Base-by-base conservation (phyloP, 2,113 vertebrate genomes). In the Columba janthina region DNA sequence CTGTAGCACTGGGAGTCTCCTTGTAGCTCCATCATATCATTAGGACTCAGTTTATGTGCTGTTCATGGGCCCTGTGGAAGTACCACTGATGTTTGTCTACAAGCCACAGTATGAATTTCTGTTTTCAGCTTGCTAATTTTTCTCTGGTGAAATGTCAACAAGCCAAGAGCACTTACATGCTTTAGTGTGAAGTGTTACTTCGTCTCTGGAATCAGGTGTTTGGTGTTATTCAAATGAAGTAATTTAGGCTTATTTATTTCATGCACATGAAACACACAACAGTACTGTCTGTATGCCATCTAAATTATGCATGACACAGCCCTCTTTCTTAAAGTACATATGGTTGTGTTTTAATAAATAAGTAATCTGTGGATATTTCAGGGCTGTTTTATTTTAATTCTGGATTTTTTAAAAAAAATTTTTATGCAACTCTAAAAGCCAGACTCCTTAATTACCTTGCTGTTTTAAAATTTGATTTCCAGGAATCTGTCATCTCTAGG, bases 241-340 rank as follows among this genome's bases (percentile, higher is more conserved):
- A 90, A 90, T 95, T 94, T 95, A 90, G 84, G 72, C 90, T 94
- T 89, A 89, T 93, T 95, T 96, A 84, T 92, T 92, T 97, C 86
- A 77, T 0, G 18, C 3, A 0, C 20, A 46, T 31, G 56, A 89
- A 95, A 80, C 73, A 75, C 72, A 82, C 86, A 94, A 53, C 72
- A 64, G 69, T 48, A 42, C n/a, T 54, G 61, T 92, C 75, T 85
- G 69, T 77, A 14, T 70, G 69, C 94, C 89, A 92, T 8, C 32
- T 92, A 89, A 90, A 92, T 96, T 88, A 94, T 96, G 80, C 72
- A 88, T 53, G 32, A 74, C 82, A 38, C 66, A 64, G 57, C 69
- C 84, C 42, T 82, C 54, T 65, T 67, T 82, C 88, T 77, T 74
- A 24, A 85, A 80, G 28, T 61, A 86, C 42, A 5, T 60, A 13